Evolutionary conservation across 2,888 invertebrate species (phyloP), one percentile per base, ranked within the genome.

Genomic region (Agonopterix alstromeriana): DNA sequence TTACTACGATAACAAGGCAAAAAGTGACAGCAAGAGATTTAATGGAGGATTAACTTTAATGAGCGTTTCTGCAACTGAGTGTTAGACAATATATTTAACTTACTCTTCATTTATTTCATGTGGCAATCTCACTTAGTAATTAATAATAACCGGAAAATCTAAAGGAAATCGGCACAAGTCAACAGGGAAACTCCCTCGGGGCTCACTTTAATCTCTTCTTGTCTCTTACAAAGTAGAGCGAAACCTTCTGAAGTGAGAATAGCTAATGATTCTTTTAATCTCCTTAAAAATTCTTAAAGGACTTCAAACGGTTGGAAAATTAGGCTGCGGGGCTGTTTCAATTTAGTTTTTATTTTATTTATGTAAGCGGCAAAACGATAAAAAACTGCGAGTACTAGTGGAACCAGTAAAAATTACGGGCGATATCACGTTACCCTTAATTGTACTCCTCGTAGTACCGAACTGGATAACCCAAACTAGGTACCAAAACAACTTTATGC

Each of bases 231-330:
- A 70, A 59, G 61, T 63, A 60, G 58, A 53, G 52, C 56, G 55
- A 38, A 36, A 58, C 54, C 46, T 52, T 55, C 62, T 67, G 61
- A 67, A 82, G 77, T 83, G 74, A 73, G 87, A 85, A 87, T 87
- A 70, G 65, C 67, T 84, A 85, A 87, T 86, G 81, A 82, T 79
- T 80, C 74, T 77, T 79, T 78, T 84, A 85, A 87, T 86, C 86
- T 86, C 67, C 62, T 80, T 78, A 81, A 76, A 70, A 77, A 84
- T 84, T 78, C 81, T 73, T 69, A 75, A 77, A 82, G 79, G 72
- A 81, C 72, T 77, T 78, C 77, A 77, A 81, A 82, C 60, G 67
- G 49, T 27, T 57, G 53, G 56, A 57, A 67, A 70, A 71, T 70
- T 65, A 62, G 61, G 61, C 60, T 52, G 38, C 38, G 52, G 58